Percentiles rank a stretch among this genome's conserved stretches.
phyloP scores from a whole-genome alignment of 2,797 vertebrate genomes.

The Tapera naevia region DNA sequence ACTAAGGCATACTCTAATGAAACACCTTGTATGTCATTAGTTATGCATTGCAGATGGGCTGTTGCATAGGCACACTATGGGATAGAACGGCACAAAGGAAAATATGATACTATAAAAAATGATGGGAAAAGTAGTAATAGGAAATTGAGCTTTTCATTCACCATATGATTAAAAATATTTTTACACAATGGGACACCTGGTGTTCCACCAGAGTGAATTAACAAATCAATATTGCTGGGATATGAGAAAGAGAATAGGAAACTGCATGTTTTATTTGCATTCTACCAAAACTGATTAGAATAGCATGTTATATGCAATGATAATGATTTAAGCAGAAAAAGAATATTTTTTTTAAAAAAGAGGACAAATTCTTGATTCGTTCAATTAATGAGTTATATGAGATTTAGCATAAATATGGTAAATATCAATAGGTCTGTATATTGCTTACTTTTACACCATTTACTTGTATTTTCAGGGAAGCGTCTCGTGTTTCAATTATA shows the following conservation, averaged over 20 bases:
- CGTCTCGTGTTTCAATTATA: not conserved
- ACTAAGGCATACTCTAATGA: conserved; percentile 14
- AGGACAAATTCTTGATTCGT: not conserved
- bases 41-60: conserved; percentile 28
- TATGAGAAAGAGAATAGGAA: conserved; percentile 2
- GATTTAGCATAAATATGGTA: not conserved
- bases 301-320: not conserved
- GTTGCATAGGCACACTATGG: not conserved
- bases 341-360: not conserved
- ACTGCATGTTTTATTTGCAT: not conserved
- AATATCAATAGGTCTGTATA: rapidly evolving
- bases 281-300: conserved; percentile 1
- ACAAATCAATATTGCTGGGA: not conserved
- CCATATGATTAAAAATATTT: not conserved
- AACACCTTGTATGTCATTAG: conserved; percentile 25
- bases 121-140: conserved; percentile 2
- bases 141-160: conserved; percentile 24
- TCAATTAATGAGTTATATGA: not conserved
- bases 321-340: conserved; percentile 25
- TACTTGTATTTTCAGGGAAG: not conserved
- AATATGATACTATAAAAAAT: conserved; percentile 16
- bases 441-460: not conserved
- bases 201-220: not conserved
- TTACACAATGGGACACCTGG: conserved; percentile 37
- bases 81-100: conserved; percentile 11